phyloP scores from a whole-genome alignment of 1,140 invertebrate species.

The Zeugodacus cucurbitae region DNA sequence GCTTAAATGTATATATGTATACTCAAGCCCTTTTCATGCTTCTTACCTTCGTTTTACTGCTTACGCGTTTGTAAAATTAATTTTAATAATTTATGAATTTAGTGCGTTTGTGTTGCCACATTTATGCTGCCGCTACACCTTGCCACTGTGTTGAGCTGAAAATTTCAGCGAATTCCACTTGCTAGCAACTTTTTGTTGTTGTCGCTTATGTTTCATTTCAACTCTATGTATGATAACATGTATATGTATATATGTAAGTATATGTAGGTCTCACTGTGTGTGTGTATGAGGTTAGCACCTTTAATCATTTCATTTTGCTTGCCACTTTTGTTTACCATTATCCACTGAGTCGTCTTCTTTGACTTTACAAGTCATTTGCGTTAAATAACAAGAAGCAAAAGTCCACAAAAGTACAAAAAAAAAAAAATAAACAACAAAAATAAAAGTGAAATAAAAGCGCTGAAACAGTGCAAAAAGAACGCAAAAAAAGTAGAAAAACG shows the following conservation, averaged over 20 bases:
- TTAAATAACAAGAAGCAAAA: not conserved
- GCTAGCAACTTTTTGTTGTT: not conserved
- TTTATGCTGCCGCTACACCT: not conserved
- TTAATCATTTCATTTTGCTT: slow-evolving; percentile 11
- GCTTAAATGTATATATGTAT: not conserved
- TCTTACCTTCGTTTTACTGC: not conserved
- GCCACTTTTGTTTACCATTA: slow-evolving; percentile 4
- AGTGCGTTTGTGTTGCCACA: not conserved
- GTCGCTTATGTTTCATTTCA: not conserved
- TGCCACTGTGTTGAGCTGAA: not conserved
- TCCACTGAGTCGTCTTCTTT: not conserved
- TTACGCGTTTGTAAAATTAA: slow-evolving; percentile 15
- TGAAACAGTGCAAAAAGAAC: not conserved
- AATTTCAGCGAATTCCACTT: not conserved
- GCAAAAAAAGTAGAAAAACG: not conserved
- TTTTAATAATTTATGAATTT: slow-evolving; percentile 24
- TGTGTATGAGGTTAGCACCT: not conserved
- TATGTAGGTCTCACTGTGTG: too few relatives aligned
- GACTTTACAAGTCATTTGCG: slow-evolving; percentile 14
- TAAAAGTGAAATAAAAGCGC: not conserved
- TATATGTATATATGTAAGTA: not conserved
- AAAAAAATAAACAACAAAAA: not conserved
- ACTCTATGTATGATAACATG: too few relatives aligned
- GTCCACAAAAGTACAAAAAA: not conserved
- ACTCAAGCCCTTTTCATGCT: not conserved